Evolutionary conservation across 1,140 invertebrate species (phyloP).

Genomic region (Wiebesia pumilae): DNA sequence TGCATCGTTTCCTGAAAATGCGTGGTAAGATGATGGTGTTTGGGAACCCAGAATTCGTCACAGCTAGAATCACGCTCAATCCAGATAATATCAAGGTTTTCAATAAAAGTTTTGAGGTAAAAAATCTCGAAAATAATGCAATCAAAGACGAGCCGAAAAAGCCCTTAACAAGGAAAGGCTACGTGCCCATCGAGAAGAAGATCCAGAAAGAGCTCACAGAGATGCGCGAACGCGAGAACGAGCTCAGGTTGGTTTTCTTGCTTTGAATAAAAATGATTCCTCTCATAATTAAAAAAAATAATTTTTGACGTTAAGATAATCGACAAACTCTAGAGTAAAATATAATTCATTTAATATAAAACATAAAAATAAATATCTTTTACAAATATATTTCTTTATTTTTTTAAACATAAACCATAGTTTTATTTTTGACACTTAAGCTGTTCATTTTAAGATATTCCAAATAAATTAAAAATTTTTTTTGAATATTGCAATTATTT

Average conservation of each 20-base stretch:
- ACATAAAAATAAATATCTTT: too few relatives aligned
- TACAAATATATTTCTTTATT: too few relatives aligned
- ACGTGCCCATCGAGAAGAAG: slow-evolving; percentile 84
- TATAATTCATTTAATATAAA: too few relatives aligned
- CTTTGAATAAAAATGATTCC: too few relatives aligned
- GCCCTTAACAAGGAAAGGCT: slow-evolving; percentile 79
- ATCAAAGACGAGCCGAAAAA: slow-evolving; percentile 61
- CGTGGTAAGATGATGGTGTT: slow-evolving; percentile 78
- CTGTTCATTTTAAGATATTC: too few relatives aligned
- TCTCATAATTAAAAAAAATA: too few relatives aligned
- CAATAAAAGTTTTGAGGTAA: slow-evolving; percentile 59
- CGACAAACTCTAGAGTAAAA: too few relatives aligned
- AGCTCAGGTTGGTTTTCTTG: slow-evolving; percentile 77
- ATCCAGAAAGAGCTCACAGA: slow-evolving; percentile 86
- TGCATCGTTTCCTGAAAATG: slow-evolving; percentile 85
- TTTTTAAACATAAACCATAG: too few relatives aligned
- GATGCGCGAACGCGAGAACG: slow-evolving; percentile 83
- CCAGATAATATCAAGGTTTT: slow-evolving; percentile 64
- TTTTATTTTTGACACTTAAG: too few relatives aligned
- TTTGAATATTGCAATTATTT: too few relatives aligned
- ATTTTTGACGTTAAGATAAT: too few relatives aligned
- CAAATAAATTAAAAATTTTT: too few relatives aligned
- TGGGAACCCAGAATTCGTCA: slow-evolving; percentile 53
- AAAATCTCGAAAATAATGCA: neutral
- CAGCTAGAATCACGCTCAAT: slow-evolving; percentile 67